Percentiles rank a stretch among this genome's conserved stretches.
These are phyloP conservation scores for Maccullochella peelii DNA, from an alignment of 2,113 vertebrate genomes.

Conservation along the genomic window DNA sequence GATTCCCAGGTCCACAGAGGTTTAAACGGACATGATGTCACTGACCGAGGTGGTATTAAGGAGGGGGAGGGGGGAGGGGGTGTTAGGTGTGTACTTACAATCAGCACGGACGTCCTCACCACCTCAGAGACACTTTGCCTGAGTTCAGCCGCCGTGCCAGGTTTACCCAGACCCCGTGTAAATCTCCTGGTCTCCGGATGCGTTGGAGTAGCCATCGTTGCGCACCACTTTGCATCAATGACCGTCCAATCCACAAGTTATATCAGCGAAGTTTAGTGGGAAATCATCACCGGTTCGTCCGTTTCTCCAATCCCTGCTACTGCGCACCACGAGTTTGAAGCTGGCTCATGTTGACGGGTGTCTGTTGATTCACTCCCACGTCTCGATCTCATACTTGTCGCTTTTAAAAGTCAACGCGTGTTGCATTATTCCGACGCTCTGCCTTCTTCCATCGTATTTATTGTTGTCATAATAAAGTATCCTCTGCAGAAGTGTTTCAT, in stretches of 20 bases:
- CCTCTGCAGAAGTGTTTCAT: constrained; percentile 39
- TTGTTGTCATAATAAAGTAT: constrained; percentile 50
- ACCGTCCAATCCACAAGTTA: constrained; percentile 21
- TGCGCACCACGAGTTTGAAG: constrained; percentile 53
- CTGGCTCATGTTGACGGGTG: constrained; percentile 57
- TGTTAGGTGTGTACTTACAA: constrained; percentile 86
- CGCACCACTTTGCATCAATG: constrained; percentile 53
- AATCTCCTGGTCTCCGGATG: constrained; percentile 94
- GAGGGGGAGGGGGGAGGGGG: background rate
- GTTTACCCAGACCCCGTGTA: constrained; percentile 93
- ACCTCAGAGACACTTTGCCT: constrained; percentile 97
- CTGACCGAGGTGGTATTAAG: too few relatives aligned
- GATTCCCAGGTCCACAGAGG: background rate
- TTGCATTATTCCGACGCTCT: background rate
- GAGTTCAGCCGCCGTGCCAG: constrained; percentile 95
- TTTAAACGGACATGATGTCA: background rate
- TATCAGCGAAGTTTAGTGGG: constrained; percentile 10
- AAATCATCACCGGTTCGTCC: constrained; percentile 44
- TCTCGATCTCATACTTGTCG: constrained; percentile 29
- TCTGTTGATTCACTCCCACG: constrained; percentile 29
- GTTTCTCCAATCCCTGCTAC: constrained; percentile 35
- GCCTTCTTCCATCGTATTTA: constrained; percentile 1
- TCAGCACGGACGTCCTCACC: constrained; percentile 92
- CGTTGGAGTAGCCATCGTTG: constrained; percentile 74
- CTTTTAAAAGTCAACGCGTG: constrained; percentile 6